Percentiles rank a stretch among this genome's conserved stretches.
These are phyloP conservation scores for Marmota monax DNA, from an alignment of 2,113 vertebrate genomes.

Conservation along the genomic window DNA sequence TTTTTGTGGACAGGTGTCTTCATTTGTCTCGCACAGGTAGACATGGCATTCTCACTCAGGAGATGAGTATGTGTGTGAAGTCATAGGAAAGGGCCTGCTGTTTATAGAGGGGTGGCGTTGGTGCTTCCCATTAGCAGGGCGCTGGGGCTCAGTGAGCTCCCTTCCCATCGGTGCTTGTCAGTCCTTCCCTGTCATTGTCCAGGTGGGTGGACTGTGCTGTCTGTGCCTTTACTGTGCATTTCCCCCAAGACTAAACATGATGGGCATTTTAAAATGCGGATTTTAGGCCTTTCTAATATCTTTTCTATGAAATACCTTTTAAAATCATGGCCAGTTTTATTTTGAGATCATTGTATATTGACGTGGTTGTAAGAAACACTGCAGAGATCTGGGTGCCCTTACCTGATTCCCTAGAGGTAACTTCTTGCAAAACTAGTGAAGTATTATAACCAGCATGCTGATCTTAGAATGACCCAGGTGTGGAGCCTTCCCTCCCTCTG, in stretches of 20 bases:
- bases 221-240: fast-evolving
- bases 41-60: fast-evolving
- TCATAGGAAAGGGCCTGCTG: not conserved
- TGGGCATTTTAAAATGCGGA: not conserved
- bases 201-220: fast-evolving
- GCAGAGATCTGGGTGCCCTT: not conserved
- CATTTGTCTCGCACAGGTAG: no score
- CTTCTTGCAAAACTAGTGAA: not conserved
- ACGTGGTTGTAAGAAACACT: not conserved
- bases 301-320: not conserved
- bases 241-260: not conserved
- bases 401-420: not conserved
- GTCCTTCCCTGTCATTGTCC: not conserved
- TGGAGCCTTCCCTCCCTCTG: fast-evolving
- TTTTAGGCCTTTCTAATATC: not conserved
- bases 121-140: fast-evolving
- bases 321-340: not conserved
- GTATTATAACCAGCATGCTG: fast-evolving
- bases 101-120: not conserved
- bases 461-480: fast-evolving
- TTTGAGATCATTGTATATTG: not conserved
- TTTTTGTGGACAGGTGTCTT: not conserved
- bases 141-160: fast-evolving
- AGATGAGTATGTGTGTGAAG: not conserved
- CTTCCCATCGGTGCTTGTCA: fast-evolving